Conservation (phyloP, 2,113 vertebrate species). For the Toxostoma redivivum region DNA sequence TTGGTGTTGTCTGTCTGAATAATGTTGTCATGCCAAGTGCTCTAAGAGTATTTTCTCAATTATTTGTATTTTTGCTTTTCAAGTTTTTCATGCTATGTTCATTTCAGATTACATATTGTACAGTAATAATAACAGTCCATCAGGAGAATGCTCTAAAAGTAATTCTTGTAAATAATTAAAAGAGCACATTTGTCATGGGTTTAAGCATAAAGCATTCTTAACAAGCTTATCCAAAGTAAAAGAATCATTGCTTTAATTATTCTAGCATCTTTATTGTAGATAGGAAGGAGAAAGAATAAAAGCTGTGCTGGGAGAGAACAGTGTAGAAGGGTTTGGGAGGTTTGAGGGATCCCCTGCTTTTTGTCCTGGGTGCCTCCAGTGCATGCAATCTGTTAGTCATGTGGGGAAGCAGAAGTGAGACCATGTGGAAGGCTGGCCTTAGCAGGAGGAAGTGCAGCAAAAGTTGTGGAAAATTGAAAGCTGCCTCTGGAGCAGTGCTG, state of each 20-base stretch:
- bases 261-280: background rate
- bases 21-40: background rate
- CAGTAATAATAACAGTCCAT: background rate
- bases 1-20: background rate
- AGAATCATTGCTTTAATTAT: background rate
- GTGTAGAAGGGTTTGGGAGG: background rate
- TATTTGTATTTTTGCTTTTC: background rate
- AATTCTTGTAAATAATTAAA: background rate
- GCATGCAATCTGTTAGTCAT: background rate
- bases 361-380: background rate
- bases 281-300: background rate
- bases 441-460: background rate
- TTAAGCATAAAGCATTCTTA: background rate
- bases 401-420: background rate
- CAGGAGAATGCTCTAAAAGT: background rate
- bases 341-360: background rate
- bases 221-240: constrained; percentile 15
- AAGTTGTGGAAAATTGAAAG: background rate
- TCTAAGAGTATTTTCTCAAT: background rate
- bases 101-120: background rate
- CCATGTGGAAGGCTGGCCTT: background rate
- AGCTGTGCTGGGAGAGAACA: background rate
- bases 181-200: background rate
- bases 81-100: background rate
- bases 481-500: background rate